Percentiles rank a stretch among this genome's conserved stretches.
These are phyloP conservation scores for Plecotus auritus DNA, from an alignment of 2,113 vertebrate genomes.

Conservation along the genomic window DNA sequence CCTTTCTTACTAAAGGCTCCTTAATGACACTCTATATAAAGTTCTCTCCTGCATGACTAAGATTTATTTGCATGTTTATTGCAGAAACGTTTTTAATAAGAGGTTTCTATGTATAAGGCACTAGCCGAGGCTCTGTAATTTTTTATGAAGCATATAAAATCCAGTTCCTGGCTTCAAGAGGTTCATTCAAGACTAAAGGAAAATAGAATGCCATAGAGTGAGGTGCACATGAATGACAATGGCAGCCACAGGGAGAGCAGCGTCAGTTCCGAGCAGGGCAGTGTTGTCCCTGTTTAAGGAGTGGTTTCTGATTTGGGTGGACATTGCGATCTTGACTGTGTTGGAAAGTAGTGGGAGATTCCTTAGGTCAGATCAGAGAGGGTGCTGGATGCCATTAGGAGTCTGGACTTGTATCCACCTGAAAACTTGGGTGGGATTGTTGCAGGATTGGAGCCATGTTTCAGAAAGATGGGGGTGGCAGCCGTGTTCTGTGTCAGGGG, in stretches of 20 bases:
- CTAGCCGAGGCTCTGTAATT: neutral
- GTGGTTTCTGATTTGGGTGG: neutral
- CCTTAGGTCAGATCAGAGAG: neutral
- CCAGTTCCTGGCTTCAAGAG: neutral
- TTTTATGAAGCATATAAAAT: neutral
- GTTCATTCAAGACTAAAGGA: neutral
- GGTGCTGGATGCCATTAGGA: too few relatives aligned
- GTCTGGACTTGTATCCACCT: neutral
- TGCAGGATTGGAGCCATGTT: neutral
- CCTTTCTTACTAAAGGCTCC: neutral
- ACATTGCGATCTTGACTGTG: neutral
- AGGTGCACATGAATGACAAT: neutral
- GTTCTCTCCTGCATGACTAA: neutral
- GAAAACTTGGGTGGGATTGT: neutral
- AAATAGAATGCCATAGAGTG: neutral
- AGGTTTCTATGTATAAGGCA: neutral
- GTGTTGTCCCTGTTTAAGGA: neutral
- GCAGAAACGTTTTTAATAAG: neutral
- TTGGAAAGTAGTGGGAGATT: neutral
- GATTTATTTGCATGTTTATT: neutral
- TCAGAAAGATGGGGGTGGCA: neutral
- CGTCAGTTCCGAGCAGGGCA: neutral
- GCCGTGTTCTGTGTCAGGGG: accelerated
- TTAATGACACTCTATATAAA: neutral
- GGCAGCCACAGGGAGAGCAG: neutral